A percentile compares a stretch with the other conserved stretches of the same genome.
phyloP scores from a whole-genome alignment of 2,797 vertebrate species.

The Craterocephalus amniculus region DNA sequence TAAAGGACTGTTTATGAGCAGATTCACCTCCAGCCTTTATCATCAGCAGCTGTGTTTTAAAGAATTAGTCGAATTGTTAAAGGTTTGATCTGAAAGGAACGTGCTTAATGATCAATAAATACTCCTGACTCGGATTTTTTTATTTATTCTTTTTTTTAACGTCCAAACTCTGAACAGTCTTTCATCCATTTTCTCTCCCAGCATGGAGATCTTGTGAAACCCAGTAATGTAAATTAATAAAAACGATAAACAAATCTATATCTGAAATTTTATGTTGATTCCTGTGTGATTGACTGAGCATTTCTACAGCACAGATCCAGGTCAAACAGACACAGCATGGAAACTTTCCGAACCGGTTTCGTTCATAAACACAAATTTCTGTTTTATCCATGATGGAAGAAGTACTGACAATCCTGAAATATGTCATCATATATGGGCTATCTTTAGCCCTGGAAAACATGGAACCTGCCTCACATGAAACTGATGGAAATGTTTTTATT shows the following conservation, averaged over 20 bases:
- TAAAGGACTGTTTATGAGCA: constrained; percentile 22
- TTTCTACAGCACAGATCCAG: rapidly evolving
- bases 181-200: not conserved
- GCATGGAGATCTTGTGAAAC: not conserved
- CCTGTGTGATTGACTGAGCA: too few species aligned
- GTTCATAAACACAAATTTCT: not conserved
- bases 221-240: not conserved
- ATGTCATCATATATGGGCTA: not conserved
- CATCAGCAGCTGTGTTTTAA: not conserved
- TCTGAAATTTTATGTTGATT: too few species aligned
- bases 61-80: not conserved
- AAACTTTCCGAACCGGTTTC: not conserved
- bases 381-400: not conserved
- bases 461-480: not conserved
- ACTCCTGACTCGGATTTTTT: not conserved
- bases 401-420: too few species aligned
- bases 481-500: not conserved
- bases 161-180: not conserved
- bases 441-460: not conserved
- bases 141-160: constrained; percentile 20
- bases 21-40: constrained; percentile 9
- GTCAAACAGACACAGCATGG: not conserved
- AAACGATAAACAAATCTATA: not conserved
- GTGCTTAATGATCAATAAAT: not conserved
- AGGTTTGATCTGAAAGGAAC: not conserved